Evolutionary conservation across 2,797 vertebrate species (phyloP), one percentile per base, ranked within the genome.

Genomic region (Phrynocephalus forsythii): DNA sequence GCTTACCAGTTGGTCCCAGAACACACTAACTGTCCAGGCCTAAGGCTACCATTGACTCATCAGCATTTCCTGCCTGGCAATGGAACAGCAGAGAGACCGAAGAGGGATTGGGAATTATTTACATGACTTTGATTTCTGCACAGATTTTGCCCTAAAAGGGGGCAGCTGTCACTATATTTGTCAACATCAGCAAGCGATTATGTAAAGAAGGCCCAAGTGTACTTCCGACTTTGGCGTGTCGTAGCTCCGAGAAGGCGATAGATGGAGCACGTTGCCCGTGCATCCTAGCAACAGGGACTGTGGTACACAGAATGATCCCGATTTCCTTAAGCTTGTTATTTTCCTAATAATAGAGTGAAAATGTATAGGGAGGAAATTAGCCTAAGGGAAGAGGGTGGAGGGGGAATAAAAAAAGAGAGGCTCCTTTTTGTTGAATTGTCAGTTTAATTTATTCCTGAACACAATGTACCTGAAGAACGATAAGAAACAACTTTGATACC

Each of bases 401-500:
- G 33, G 33, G 33, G 33, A 33, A 33, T 33, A 33, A 33, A 33
- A 33, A 33, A 33, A 91, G 89, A 91, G 30, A 83, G 87, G 30
- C 28, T 91, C n/a, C 88, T 91, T 71, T 92, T 92, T 91, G 87
- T 92, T 86, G 91, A 91, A 92, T 76, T 91, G 91, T 83, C 73
- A 91, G 85, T 93, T 94, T 91, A 94, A 94, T 95, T 94, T 95
- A 91, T 94, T 95, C 87, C 83, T 56, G 38, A 90, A 85, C 82
- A 89, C 83, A 93, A 86, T 87, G 85, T 93, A 95, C 86, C 88
- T 93, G 91, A 91, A 89, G 77, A 94, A 84, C 48, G 90, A 93
- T 91, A 95, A 95, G 92, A 94, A 94, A 88, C 89, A 93, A 90
- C 83, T 94, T 91, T 89, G 77, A 89, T 94, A 92, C 84, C 60